These are phyloP conservation scores for Heliconius hermathena DNA, from an alignment of 1,140 invertebrate genomes.

Conservation along the genomic window DNA sequence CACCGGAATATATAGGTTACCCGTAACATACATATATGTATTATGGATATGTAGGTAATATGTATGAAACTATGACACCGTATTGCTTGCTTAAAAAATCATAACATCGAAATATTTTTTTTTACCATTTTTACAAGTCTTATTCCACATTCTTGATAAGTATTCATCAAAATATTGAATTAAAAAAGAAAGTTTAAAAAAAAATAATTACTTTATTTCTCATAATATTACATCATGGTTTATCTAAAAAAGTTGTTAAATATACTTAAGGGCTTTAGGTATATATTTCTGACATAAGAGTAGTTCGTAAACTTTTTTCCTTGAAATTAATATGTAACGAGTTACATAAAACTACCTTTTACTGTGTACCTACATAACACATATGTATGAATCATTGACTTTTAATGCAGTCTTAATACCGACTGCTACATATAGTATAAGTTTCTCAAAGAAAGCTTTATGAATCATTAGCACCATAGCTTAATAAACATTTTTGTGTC, in stretches of 20 bases:
- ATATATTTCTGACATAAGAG: conserved; percentile 12
- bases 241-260: neutral
- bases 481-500: too few relatives aligned
- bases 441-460: neutral
- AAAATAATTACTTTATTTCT: neutral
- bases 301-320: conserved; percentile 24
- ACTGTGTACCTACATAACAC: neutral
- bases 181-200: neutral
- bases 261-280: neutral
- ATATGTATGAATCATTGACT: neutral
- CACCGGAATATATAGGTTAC: too few relatives aligned
- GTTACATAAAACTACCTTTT: conserved; percentile 23
- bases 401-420: neutral
- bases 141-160: too few relatives aligned
- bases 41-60: too few relatives aligned
- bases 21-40: too few relatives aligned
- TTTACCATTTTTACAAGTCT: too few relatives aligned
- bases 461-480: too few relatives aligned
- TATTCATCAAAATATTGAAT: neutral
- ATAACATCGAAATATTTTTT: too few relatives aligned
- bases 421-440: neutral
- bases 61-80: too few relatives aligned
- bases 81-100: too few relatives aligned
- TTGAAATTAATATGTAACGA: conserved; percentile 26
- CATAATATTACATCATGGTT: neutral